These are phyloP conservation scores for Tauraco erythrolophus DNA, from an alignment of 2,113 vertebrate genomes.

Conservation along the genomic window DNA sequence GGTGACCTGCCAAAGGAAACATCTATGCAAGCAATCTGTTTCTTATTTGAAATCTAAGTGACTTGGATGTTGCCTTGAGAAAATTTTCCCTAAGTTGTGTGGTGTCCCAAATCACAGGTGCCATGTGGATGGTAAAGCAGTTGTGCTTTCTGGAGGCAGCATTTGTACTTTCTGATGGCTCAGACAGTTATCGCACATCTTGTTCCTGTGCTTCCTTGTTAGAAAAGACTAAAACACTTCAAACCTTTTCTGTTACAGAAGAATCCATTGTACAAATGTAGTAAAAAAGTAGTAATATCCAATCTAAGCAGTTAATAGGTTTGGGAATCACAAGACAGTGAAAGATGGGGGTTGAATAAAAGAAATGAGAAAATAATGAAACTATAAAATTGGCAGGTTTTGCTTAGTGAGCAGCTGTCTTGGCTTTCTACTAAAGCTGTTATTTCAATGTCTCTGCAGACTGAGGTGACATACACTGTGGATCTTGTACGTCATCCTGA, in stretches of 20 bases:
- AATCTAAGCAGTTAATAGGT: background rate
- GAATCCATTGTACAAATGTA: background rate
- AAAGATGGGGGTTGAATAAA: background rate
- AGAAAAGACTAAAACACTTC: background rate
- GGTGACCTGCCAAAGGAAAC: background rate
- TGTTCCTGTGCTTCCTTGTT: background rate
- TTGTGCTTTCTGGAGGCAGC: background rate
- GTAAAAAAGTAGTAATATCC: background rate
- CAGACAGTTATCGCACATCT: background rate
- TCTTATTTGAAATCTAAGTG: background rate
- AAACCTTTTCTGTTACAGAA: background rate
- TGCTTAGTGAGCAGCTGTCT: background rate
- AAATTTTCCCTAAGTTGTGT: background rate
- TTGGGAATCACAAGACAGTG: background rate
- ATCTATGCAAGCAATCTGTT: background rate
- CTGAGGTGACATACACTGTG: background rate
- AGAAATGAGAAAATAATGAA: background rate
- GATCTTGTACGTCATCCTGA: background rate
- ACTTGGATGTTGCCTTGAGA: background rate
- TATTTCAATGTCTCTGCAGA: slow-evolving; percentile 9
- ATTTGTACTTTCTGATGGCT: background rate
- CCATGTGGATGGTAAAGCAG: background rate
- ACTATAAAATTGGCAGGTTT: background rate
- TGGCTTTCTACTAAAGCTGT: background rate
- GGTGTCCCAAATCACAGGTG: background rate